A percentile compares a stretch with the other conserved stretches of the same genome.
Evolutionary conservation across 2,888 invertebrate genomes (phyloP).

Genomic region (Neoaliturus tenellus): DNA sequence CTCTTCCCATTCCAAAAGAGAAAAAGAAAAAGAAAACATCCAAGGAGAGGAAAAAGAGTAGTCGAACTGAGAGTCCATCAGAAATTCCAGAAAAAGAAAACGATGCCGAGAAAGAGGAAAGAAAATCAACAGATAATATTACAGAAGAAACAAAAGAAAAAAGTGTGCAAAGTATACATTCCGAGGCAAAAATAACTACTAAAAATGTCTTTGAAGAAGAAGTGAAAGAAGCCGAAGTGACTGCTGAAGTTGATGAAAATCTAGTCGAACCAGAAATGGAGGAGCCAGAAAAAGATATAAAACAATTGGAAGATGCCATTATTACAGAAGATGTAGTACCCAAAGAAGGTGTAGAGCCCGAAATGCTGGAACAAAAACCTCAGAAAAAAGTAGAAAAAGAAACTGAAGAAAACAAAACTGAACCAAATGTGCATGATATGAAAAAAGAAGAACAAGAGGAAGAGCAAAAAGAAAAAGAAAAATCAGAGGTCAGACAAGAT

Average conservation of each 20-base stretch:
- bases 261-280: background rate
- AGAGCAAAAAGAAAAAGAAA: background rate
- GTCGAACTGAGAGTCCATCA: background rate
- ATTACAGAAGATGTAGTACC: background rate
- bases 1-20: conserved; percentile 67
- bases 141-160: background rate
- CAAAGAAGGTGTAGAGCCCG: background rate
- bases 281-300: background rate
- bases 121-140: conserved; percentile 60
- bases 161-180: background rate
- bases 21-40: conserved; percentile 67
- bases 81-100: background rate
- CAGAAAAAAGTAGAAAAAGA: conserved; percentile 34
- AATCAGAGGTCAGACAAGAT: too few relatives aligned
- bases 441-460: background rate
- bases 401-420: background rate
- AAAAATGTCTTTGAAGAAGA: background rate
- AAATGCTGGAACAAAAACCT: conserved; percentile 32
- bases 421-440: background rate
- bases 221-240: background rate
- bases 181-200: background rate
- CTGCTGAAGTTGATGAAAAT: background rate
- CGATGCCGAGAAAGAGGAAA: background rate
- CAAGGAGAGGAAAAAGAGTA: background rate
- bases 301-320: background rate